These are phyloP conservation scores for Cirrhinus molitorella DNA, from an alignment of 2,797 vertebrate genomes.

Conservation along the genomic window DNA sequence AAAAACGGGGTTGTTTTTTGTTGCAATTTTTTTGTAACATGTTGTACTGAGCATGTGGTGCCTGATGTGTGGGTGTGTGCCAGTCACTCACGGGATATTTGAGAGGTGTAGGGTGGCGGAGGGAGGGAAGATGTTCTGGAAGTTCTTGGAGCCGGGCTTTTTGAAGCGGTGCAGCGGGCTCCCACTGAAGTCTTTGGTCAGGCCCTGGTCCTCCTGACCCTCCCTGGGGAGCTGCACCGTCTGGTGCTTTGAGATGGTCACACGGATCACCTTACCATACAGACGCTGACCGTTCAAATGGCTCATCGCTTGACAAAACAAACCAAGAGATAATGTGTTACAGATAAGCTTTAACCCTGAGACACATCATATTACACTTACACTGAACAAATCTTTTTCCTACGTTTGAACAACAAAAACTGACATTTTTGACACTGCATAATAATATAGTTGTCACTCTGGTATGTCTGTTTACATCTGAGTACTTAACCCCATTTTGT, in stretches of 20 bases:
- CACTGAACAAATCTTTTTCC: not conserved
- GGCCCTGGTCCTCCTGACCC: constrained; percentile 83
- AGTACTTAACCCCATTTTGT: not conserved
- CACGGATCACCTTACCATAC: constrained; percentile 85
- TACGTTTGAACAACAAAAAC: not conserved
- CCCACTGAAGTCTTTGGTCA: constrained; percentile 90
- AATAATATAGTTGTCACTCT: not conserved
- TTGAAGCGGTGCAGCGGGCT: constrained; percentile 93
- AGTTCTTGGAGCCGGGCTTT: constrained; percentile 89
- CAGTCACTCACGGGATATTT: constrained; percentile 88
- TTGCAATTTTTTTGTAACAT: not conserved
- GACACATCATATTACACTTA: not conserved
- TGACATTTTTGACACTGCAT: not conserved
- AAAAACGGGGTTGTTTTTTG: not conserved
- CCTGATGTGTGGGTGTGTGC: not conserved
- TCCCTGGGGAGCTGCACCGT: constrained; percentile 86
- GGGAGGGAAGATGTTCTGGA: constrained; percentile 90
- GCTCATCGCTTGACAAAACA: constrained; percentile 80
- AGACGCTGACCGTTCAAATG: constrained; percentile 90
- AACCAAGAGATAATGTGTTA: constrained; percentile 5
- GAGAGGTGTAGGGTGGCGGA: constrained; percentile 92
- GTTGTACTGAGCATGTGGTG: not conserved
- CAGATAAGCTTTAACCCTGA: not conserved
- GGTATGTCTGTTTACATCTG: too few relatives aligned
- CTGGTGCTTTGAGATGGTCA: constrained; percentile 87